Conservation (phyloP, 1,140 invertebrate genomes). For the Procambarus clarkii region DNA sequence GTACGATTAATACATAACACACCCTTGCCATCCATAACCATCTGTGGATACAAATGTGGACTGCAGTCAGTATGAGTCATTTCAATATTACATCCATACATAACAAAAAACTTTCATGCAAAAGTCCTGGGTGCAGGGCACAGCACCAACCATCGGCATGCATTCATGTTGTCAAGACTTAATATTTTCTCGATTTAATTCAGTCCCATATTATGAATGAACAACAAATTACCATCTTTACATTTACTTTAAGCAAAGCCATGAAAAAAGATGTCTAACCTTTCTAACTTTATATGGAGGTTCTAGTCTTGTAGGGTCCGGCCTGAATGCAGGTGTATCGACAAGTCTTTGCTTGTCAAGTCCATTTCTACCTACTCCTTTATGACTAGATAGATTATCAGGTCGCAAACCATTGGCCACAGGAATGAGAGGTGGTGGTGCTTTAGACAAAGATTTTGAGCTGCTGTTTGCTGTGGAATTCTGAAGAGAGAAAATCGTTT, state of each 20-base stretch:
- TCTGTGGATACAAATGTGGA: conserved; percentile 41
- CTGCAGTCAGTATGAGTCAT: not conserved
- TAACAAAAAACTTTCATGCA: too few relatives aligned
- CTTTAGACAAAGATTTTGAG: conserved; percentile 69
- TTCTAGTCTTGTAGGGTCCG: conserved; percentile 70
- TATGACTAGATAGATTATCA: conserved; percentile 71
- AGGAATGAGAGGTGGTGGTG: conserved; percentile 70
- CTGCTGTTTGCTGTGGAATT: conserved; percentile 59
- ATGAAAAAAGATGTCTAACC: conserved; percentile 20
- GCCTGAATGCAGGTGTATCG: conserved; percentile 69
- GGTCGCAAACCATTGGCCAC: conserved; percentile 66
- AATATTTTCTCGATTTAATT: too few relatives aligned
- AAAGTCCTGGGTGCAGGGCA: too few relatives aligned
- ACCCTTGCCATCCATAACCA: conserved; percentile 70
- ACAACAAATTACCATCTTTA: too few relatives aligned
- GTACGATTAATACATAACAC: conserved; percentile 70
- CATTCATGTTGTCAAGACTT: too few relatives aligned
- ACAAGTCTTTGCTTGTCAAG: conserved; percentile 70
- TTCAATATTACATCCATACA: too few relatives aligned
- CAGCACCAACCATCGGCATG: too few relatives aligned
- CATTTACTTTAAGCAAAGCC: too few relatives aligned
- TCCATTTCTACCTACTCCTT: conserved; percentile 70
- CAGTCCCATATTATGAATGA: too few relatives aligned
- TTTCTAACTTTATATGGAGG: conserved; percentile 71
- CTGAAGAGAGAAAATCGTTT: conserved; percentile 16